Evolutionary conservation across 2,113 vertebrate species (phyloP).

Genomic region (Isurus oxyrinchus): DNA sequence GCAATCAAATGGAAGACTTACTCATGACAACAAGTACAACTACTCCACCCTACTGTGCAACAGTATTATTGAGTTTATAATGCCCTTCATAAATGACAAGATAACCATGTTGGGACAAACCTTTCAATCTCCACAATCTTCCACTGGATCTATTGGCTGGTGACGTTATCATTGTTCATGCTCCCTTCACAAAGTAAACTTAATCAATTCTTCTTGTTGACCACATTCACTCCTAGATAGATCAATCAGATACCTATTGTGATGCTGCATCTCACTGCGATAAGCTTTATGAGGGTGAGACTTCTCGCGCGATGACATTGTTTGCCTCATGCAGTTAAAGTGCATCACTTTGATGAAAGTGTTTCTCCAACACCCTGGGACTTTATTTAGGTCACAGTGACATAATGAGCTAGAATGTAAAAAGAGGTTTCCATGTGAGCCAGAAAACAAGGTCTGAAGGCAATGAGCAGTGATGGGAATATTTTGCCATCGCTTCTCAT

Average conservation of each 20-base stretch:
- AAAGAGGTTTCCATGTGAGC: background rate
- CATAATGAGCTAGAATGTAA: background rate
- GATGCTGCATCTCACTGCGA: background rate
- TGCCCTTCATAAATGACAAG: background rate
- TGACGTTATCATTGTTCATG: background rate
- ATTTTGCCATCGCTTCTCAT: background rate
- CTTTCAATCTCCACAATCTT: background rate
- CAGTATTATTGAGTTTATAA: background rate
- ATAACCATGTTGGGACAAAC: background rate
- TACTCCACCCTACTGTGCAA: background rate
- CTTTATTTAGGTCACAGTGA: background rate
- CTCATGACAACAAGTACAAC: background rate
- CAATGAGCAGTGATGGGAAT: background rate
- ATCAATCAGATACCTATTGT: background rate
- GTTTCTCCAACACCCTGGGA: background rate
- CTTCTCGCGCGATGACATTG: background rate
- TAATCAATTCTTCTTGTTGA: background rate
- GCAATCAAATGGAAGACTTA: background rate
- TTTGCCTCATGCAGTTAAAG: background rate
- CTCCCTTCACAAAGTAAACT: background rate
- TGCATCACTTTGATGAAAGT: background rate
- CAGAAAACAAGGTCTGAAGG: background rate
- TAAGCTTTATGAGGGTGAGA: background rate
- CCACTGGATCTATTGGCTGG: background rate
- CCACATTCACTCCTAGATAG: background rate